Percentiles rank a stretch among this genome's conserved stretches.
These are phyloP conservation scores for Lamellibrachia satsuma DNA, from an alignment of 2,888 invertebrate species.

Conservation along the genomic window DNA sequence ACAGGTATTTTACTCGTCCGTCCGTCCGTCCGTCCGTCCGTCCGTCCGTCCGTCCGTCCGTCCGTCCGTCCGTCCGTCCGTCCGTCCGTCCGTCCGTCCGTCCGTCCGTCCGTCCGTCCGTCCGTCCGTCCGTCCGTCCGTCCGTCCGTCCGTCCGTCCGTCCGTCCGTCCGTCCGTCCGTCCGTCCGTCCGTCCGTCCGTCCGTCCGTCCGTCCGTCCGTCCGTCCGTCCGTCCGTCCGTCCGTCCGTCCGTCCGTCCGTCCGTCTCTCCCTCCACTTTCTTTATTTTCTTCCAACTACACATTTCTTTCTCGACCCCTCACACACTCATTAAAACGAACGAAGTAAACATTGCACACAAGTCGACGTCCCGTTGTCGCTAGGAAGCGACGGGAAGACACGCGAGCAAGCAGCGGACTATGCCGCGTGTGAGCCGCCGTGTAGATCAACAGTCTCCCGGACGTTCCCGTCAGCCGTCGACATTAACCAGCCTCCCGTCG, in stretches of 20 bases:
- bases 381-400: neutral
- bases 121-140: constrained; percentile 32
- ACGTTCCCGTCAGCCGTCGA: neutral
- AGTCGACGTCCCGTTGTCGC: neutral
- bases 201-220: too few relatives aligned
- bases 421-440: neutral
- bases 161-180: constrained; percentile 31
- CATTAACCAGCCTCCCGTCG: neutral
- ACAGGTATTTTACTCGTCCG: neutral
- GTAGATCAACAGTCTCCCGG: neutral
- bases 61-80: constrained; percentile 32
- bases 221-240: constrained; percentile 30
- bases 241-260: constrained; percentile 28
- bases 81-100: constrained; percentile 32
- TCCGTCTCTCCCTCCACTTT: neutral
- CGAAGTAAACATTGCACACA: neutral
- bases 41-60: constrained; percentile 31
- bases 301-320: neutral
- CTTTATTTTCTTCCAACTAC: neutral
- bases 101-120: constrained; percentile 32
- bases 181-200: constrained; percentile 32
- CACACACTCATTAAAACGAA: neutral
- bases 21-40: constrained; percentile 25
- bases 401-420: neutral
- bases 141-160: constrained; percentile 32